A percentile compares a stretch with the other conserved stretches of the same genome.
phyloP scores from a whole-genome alignment of 2,113 vertebrate genomes.

The Heptranchias perlo region DNA sequence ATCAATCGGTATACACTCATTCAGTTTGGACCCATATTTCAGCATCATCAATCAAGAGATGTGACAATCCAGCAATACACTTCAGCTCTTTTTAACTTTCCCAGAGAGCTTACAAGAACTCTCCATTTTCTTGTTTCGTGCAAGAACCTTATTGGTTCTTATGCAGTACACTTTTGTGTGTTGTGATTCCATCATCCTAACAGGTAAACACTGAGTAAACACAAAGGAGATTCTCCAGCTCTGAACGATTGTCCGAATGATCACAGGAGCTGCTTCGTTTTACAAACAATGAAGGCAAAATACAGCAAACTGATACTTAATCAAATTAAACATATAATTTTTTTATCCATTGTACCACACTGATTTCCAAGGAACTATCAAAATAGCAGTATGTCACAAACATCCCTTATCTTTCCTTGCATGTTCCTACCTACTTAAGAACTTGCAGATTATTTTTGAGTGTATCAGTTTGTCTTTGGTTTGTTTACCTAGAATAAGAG shows the following conservation, averaged over 20 bases:
- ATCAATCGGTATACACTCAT: not conserved
- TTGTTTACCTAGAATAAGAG: not conserved
- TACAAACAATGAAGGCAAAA: not conserved
- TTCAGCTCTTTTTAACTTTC: not conserved
- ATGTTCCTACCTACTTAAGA: not conserved
- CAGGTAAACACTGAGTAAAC: not conserved
- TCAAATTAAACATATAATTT: not conserved
- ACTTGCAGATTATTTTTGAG: not conserved
- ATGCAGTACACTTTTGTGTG: not conserved
- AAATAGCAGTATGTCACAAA: not conserved
- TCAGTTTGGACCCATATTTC: not conserved
- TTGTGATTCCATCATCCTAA: not conserved
- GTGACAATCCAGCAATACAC: not conserved
- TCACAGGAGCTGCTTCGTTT: not conserved
- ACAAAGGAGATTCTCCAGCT: not conserved
- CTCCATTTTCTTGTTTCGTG: not conserved
- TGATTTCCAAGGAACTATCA: no score
- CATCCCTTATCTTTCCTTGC: not conserved
- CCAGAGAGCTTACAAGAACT: not conserved
- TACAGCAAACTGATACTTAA: not conserved
- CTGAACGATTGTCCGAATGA: not conserved
- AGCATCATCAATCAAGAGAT: conserved; percentile 20
- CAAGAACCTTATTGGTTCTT: not conserved
- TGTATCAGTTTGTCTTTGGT: not conserved
- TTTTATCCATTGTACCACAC: not conserved